Percentiles rank a stretch among this genome's conserved stretches.
Conservation (phyloP, 2,113 vertebrate genomes). For the Brachypteracias leptosomus region DNA sequence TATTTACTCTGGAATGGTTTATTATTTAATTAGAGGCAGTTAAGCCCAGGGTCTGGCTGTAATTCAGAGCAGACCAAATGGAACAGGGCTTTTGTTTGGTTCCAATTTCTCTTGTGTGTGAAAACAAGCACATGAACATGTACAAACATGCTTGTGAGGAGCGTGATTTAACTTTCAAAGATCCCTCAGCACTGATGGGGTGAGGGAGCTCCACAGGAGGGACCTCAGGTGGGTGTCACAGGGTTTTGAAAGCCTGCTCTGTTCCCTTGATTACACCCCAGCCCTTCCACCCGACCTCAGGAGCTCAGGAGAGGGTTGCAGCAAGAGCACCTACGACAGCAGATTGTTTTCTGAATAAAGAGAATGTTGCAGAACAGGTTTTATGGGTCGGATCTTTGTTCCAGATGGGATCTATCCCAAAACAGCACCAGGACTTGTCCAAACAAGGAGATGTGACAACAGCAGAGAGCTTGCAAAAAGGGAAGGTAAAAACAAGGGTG, state of each 20-base stretch:
- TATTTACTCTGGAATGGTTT: neutral
- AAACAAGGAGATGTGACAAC: constrained; percentile 58
- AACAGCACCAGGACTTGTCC: constrained; percentile 78
- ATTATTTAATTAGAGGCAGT: neutral
- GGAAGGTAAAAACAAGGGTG: neutral
- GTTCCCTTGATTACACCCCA: neutral
- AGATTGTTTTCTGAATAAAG: neutral
- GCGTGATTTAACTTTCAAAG: neutral
- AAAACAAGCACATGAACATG: neutral
- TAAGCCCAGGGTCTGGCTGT: neutral
- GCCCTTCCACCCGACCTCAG: neutral
- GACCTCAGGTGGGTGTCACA: neutral
- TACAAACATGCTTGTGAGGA: neutral
- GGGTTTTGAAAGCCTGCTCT: neutral
- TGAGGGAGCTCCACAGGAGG: neutral
- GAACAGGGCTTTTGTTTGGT: neutral
- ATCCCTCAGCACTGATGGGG: neutral
- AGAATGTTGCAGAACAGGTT: neutral
- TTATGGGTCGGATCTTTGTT: constrained; percentile 83
- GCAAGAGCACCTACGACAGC: neutral
- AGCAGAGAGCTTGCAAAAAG: neutral
- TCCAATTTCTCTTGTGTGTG: neutral
- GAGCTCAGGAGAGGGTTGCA: neutral
- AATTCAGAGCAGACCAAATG: neutral
- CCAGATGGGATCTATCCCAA: constrained; percentile 88